phyloP scores from a whole-genome alignment of 2,888 invertebrate species.

The Lampropteryx suffumata region DNA sequence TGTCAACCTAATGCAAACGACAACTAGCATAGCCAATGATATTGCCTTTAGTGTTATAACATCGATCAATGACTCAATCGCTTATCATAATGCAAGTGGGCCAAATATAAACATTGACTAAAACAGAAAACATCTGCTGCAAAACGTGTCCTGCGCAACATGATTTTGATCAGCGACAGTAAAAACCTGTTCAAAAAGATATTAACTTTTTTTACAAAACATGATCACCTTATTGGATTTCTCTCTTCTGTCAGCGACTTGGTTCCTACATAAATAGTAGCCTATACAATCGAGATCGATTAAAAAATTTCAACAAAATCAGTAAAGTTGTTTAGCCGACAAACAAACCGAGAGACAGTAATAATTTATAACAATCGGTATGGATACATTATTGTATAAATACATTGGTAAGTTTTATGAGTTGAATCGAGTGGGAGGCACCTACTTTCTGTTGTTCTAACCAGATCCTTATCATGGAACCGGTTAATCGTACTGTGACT shows the following conservation, averaged over 20 bases:
- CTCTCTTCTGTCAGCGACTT: too few relatives aligned
- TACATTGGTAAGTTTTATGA: slow-evolving; percentile 6
- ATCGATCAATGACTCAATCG: slow-evolving; percentile 8
- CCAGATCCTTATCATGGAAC: slow-evolving; percentile 24
- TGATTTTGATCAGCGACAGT: neutral
- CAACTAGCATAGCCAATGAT: neutral
- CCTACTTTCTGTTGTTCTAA: slow-evolving; percentile 26
- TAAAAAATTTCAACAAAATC: too few relatives aligned
- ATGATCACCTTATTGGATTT: neutral
- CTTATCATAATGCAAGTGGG: slow-evolving; percentile 7
- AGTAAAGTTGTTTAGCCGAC: too few relatives aligned
- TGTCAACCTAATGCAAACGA: neutral
- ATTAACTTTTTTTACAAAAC: too few relatives aligned
- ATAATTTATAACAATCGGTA: too few relatives aligned
- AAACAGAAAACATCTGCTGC: slow-evolving; percentile 9
- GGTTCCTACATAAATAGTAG: too few relatives aligned
- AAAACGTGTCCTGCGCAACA: too few relatives aligned
- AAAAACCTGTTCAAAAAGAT: slow-evolving; percentile 10
- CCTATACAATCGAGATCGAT: too few relatives aligned
- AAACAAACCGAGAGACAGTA: too few relatives aligned
- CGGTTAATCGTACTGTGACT: slow-evolving; percentile 22
- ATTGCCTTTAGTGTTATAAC: slow-evolving; percentile 8
- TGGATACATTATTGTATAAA: too few relatives aligned
- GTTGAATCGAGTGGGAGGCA: slow-evolving; percentile 18
- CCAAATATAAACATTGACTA: slow-evolving; percentile 9